Evolutionary conservation across 64 coral and sea anemone species (phyloP).

Genomic region (Actinia equina): DNA sequence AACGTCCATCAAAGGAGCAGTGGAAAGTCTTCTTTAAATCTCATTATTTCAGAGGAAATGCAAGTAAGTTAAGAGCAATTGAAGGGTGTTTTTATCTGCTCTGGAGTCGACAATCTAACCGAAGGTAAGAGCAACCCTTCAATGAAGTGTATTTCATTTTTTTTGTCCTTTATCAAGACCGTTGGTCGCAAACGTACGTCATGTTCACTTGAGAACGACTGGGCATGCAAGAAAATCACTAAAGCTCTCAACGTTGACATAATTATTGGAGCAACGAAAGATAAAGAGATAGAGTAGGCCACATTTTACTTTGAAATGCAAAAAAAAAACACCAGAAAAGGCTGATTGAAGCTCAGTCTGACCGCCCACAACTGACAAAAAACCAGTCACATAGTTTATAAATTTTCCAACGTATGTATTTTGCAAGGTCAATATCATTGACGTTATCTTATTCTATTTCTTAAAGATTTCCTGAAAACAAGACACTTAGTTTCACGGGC

Average conservation of each 20-base stretch:
- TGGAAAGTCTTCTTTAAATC: background rate
- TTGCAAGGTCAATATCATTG: background rate
- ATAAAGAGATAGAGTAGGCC: no score
- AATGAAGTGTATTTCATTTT: no score
- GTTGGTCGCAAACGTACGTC: background rate
- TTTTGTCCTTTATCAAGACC: background rate
- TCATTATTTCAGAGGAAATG: background rate
- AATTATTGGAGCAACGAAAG: background rate
- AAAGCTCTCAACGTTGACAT: no score
- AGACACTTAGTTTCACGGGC: background rate
- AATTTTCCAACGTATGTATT: background rate
- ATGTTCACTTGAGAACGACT: no score
- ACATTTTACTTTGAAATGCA: no score
- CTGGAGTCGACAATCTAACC: background rate
- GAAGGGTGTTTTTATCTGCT: background rate
- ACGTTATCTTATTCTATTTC: background rate
- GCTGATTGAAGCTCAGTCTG: background rate
- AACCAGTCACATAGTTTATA: background rate
- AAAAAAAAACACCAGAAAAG: no score
- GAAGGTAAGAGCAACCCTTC: no score
- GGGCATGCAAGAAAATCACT: background rate
- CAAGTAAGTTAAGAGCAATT: background rate
- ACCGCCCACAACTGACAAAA: background rate
- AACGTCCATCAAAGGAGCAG: background rate
- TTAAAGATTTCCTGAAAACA: background rate